These are phyloP conservation scores for Struthio camelus DNA, from an alignment of 2,113 vertebrate genomes.

Conservation along the genomic window DNA sequence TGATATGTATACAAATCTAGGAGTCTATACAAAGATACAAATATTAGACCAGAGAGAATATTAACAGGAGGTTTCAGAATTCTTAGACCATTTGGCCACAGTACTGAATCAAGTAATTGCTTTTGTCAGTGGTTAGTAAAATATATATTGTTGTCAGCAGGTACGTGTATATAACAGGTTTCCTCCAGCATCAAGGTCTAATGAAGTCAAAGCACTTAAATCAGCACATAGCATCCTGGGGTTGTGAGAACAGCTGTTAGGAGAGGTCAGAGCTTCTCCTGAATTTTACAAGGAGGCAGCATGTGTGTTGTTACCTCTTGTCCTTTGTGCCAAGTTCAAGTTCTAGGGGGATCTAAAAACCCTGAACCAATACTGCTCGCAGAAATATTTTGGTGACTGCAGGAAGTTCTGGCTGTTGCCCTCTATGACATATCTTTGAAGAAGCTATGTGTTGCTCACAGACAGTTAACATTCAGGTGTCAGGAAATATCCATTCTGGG, in stretches of 20 bases:
- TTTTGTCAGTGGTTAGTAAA: background rate
- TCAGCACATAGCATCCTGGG: constrained; percentile 30
- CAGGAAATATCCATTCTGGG: constrained; percentile 51
- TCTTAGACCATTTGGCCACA: background rate
- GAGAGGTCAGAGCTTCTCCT: constrained; percentile 49
- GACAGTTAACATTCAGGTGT: constrained; percentile 8
- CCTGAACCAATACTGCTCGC: constrained; percentile 1
- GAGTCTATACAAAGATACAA: background rate
- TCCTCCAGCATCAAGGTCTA: background rate
- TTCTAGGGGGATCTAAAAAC: constrained; percentile 15
- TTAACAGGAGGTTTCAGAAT: background rate
- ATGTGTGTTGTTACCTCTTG: constrained; percentile 49
- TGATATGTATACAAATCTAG: accelerated
- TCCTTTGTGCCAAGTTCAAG: constrained; percentile 52
- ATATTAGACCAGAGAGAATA: background rate
- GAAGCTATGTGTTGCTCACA: background rate
- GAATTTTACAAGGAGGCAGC: constrained; percentile 38
- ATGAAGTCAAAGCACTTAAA: constrained; percentile 17
- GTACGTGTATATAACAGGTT: background rate
- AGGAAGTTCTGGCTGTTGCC: constrained; percentile 62
- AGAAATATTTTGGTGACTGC: constrained; percentile 35
- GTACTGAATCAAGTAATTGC: background rate
- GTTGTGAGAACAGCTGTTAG: constrained; percentile 1
- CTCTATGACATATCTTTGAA: constrained; percentile 44
- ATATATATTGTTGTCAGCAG: background rate